Evolutionary conservation across 2,113 vertebrate genomes (phyloP), one percentile per base, ranked within the genome.

Genomic region (Malurus elegans): DNA sequence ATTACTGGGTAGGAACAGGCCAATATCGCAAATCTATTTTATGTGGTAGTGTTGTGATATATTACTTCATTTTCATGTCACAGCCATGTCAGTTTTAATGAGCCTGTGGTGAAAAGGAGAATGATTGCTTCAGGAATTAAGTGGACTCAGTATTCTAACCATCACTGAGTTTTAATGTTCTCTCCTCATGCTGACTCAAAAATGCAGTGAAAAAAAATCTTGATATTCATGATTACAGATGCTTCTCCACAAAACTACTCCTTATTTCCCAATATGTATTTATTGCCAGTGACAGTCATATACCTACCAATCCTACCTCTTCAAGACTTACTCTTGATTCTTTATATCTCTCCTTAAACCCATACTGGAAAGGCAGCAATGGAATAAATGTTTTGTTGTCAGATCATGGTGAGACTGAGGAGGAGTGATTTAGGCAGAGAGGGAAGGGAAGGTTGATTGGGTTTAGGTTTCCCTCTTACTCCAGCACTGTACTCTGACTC

Each of bases 81-180:
- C 12, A 64, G 5, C 6, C 53, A 5, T 38, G 42, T 28, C 23
- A 32, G 38, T 6, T 73, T 72, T 91, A 64, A 19, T 21, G 15
- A 79, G 4, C 28, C 15, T 44, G 11, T 12, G 11, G 12, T 31
- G 5, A 28, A 67, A 74, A 57, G 23, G 20, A 72, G 14, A 87
- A 36, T 8, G 12, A 4, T 20, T 18, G 5, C n/a, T 88, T 67
- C 45, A 36, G 36, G 19, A 86, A 65, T 83, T 34, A 53, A 12
- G 18, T 44, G 57, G n/a, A 26, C 4, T 81, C 18, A 7, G 8
- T 61, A 5, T 18, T 45, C 19, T 1, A 5, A 3, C 3, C 0
- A 0, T 53, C 4, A 1, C 6, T 44, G 18, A 44, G 31, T 1
- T 72, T 60, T 48, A 83, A 36, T 6, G 1, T 4, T 58, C 38